A percentile compares a stretch with the other conserved stretches of the same genome.
phyloP scores from a whole-genome alignment of 1,140 invertebrate species.

The Metaphire vulgaris region DNA sequence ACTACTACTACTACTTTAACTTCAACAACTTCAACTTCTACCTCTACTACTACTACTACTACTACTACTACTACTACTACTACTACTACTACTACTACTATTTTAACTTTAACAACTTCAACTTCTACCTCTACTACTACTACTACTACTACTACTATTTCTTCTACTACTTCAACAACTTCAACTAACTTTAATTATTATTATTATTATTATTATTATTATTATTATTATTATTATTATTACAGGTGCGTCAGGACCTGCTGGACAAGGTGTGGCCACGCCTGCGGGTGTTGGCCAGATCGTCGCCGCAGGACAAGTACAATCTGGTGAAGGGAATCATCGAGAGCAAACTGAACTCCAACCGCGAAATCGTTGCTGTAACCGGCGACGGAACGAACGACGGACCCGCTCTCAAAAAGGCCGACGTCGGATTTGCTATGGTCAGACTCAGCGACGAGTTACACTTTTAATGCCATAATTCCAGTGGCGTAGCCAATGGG shows the following conservation, averaged over 20 bases:
- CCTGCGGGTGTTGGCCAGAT: constrained; percentile 78
- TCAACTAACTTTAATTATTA: not conserved
- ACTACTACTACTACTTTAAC: too few species aligned
- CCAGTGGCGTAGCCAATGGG: too few species aligned
- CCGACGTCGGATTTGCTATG: constrained; percentile 54
- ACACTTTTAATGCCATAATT: too few species aligned
- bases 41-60: too few species aligned
- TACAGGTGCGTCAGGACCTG: constrained; percentile 12
- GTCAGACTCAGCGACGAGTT: not conserved
- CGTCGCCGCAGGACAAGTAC: constrained; percentile 97
- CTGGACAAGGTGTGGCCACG: constrained; percentile 17
- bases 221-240: not conserved
- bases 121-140: too few species aligned
- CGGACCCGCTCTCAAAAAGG: constrained; percentile 94
- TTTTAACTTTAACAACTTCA: too few species aligned
- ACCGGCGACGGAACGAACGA: constrained; percentile 99
- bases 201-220: not conserved
- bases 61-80: too few species aligned
- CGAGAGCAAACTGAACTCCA: constrained; percentile 56
- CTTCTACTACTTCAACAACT: not conserved
- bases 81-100: too few species aligned
- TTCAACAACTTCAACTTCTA: too few species aligned
- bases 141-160: too few species aligned
- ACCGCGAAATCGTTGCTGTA: constrained; percentile 96
- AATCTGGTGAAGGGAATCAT: constrained; percentile 90